Base-by-base conservation (phyloP, 1,140 invertebrate genomes). In the Anastatus disparis region DNA sequence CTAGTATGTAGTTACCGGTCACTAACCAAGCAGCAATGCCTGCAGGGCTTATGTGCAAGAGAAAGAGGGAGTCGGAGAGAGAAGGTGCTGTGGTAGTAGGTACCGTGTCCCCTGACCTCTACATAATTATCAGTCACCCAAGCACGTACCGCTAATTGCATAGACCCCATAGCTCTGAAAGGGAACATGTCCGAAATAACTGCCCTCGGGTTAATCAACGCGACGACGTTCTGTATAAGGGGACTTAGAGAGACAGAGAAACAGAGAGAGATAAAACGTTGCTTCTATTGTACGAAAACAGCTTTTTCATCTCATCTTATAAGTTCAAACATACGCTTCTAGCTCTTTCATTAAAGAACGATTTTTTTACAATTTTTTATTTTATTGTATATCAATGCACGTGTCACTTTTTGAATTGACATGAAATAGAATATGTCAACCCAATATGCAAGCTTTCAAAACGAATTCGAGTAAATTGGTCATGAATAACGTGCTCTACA, bases 171-270 rank as follows among this genome's bases (percentile, higher is more conserved):
- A n/a, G 20, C 59, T 48, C 20, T 70, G 69, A 70, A 70, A 70
- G 69, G 69, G 69, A 64, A 70, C 69, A 64, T 70, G 69, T 70
- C 61, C 69, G 69, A 70, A 70, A 70, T 70, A 58, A 64, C 69
- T 58, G 69, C 35, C n/a, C 38, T 56, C 17, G 68, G 69, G 59
- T 70, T 70, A 70, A 70, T 70, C 69, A 70, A 70, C 52, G 48
- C n/a, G n/a, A 20, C n/a, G n/a, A 29, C 2, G 27, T 13, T 55
- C 6, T 15, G 13, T 6, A 3, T 24, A 44, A 15, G 26, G 55
- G 17, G 35, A 40, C 12, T 10, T 7, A 0, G 40, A 46, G 58
- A 29, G 52, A 55, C 17, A 55, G 13, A 17, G 31, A 38, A 35
- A 22, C 31, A 22, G 55, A 26, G 35, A 7, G 7, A 3, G 50